Conservation (phyloP, 2,797 vertebrate genomes). For the Malurus leucopterus region DNA sequence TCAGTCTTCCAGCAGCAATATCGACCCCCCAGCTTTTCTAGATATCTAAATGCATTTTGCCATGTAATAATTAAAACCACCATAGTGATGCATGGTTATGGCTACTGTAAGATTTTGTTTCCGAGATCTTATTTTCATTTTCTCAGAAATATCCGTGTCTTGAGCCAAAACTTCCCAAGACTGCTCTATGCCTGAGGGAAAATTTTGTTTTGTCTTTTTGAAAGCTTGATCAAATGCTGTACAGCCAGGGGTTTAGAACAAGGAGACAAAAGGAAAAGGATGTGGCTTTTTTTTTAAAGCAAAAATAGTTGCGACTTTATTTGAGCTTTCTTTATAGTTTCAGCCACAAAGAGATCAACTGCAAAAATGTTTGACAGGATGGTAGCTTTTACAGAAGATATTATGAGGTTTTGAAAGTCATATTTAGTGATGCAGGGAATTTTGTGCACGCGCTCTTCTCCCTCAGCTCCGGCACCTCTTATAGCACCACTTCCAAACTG, state of each 20-base stretch:
- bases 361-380: conserved; percentile 14
- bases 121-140: neutral
- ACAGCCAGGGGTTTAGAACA: conserved; percentile 19
- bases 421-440: neutral
- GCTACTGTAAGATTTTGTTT: neutral
- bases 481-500: neutral
- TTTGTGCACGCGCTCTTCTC: neutral
- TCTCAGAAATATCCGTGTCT: neutral
- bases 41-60: neutral
- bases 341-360: conserved; percentile 1
- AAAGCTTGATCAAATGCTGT: conserved; percentile 38
- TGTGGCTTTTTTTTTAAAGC: neutral
- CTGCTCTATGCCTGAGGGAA: conserved; percentile 7
- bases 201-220: conserved; percentile 24
- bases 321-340: conserved; percentile 21
- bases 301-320: neutral
- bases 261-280: neutral
- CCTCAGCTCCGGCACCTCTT: neutral
- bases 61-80: neutral
- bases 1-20: neutral
- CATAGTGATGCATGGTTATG: neutral
- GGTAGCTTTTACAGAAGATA: neutral
- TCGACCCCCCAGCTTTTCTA: neutral
- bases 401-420: conserved; percentile 17
- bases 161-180: conserved; percentile 23